Base-by-base conservation (phyloP, 2,888 invertebrate species). In the Griposia aprilina region DNA sequence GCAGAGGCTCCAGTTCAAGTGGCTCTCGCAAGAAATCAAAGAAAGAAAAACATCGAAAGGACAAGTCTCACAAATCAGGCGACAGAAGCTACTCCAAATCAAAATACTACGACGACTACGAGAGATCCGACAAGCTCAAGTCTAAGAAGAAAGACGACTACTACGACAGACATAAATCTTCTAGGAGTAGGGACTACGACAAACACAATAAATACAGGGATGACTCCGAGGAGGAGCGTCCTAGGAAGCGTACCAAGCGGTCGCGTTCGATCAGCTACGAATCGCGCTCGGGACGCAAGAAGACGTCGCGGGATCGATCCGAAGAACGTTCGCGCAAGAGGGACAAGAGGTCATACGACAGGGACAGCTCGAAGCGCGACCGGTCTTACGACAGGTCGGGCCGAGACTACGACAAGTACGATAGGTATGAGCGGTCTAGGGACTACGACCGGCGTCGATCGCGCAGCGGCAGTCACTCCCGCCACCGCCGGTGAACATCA, bases 351-450 rank as follows among this genome's bases (percentile, higher is more conserved):
- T 94, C 93, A 63, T 91, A 93, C 90, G 94, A 93, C 82, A 91
- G 93, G 91, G 93, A 93, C 72, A 90, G 92, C 79, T 89, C 90
- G 90, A 91, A 93, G 91, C 89, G 91, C 87, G 84, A 90, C 91
- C 78, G 87, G 83, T 83, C 87, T 88, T 75, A 87, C 85, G 78
- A 85, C 83, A 84, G 91, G 82, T 88, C 87, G 77, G 78, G 83
- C 87, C 74, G 91, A 93, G 82, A 91, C 81, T 93, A 93, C 84
- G 90, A 92, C 87, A 93, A 93, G 78, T 90, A 93, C 92, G 95
- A 96, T 94, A 95, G 94, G 96, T 95, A 96, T 96, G 96, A 95
- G 92, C 95, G 96, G 90, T 92, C 91, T 95, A 95, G 95, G 95
- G 95, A 95, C 90, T 89, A 93, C 93, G 94, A 94, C 87, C 91